Percentiles rank a stretch among this genome's conserved stretches.
These are phyloP conservation scores for Baryphthengus martii DNA, from an alignment of 2,113 vertebrate genomes.

Conservation along the genomic window DNA sequence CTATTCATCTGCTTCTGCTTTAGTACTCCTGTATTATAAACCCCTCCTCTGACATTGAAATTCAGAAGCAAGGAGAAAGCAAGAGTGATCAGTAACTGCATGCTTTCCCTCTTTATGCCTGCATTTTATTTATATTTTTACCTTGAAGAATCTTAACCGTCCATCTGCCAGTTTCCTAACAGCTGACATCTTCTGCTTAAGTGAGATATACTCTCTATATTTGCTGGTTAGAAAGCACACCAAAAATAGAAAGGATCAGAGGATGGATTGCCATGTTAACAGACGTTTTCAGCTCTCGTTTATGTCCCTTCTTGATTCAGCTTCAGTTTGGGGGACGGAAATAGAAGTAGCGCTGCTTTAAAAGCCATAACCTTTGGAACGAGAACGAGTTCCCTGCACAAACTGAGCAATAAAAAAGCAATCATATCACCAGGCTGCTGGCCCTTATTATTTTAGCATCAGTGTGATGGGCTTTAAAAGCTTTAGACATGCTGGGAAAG, in stretches of 20 bases:
- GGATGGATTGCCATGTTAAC: neutral
- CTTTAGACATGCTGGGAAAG: conserved; percentile 68
- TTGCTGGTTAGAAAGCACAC: neutral
- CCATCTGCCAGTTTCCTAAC: neutral
- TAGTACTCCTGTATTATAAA: neutral
- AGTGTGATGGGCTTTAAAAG: conserved; percentile 70
- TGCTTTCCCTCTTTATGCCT: neutral
- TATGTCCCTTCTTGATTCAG: conserved; percentile 7
- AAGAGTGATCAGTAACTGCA: neutral
- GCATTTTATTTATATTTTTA: conserved; percentile 10
- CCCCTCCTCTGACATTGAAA: conserved; percentile 13
- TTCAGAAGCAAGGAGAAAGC: neutral
- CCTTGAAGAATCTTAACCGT: neutral
- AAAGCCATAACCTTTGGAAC: conserved; percentile 68
- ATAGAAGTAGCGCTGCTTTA: conserved; percentile 18
- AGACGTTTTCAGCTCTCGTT: conserved; percentile 17
- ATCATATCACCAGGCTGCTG: conserved; percentile 64
- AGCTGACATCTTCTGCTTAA: neutral
- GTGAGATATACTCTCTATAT: neutral
- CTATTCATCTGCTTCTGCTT: neutral
- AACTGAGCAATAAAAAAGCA: conserved; percentile 68
- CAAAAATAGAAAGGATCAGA: neutral
- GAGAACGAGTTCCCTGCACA: conserved; percentile 39
- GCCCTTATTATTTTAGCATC: conserved; percentile 74
- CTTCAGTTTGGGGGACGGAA: conserved; percentile 28